Percentiles rank a stretch among this genome's conserved stretches.
These are phyloP conservation scores for Apogon hyalosoma DNA, from an alignment of 2,797 vertebrate genomes.

Conservation along the genomic window DNA sequence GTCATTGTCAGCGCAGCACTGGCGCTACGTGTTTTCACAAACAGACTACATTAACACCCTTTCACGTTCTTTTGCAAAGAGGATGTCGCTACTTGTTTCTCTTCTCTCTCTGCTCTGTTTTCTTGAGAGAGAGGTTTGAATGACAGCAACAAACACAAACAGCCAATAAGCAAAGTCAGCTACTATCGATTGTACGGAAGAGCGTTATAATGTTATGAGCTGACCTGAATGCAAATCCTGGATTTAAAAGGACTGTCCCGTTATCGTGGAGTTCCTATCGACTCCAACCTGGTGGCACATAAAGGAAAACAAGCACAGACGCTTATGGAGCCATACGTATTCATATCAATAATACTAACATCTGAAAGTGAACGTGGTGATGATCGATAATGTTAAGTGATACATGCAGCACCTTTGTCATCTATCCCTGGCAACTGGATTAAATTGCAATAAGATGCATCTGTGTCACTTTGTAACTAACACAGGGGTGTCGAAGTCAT, in stretches of 20 bases:
- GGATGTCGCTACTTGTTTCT: neutral
- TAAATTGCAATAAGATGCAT: constrained; percentile 5
- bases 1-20: constrained; percentile 13
- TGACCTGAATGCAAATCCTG: too few species aligned
- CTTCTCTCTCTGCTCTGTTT: neutral
- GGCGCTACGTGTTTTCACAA: constrained; percentile 39
- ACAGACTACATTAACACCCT: constrained; percentile 1
- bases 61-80: constrained; percentile 2
- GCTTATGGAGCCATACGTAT: neutral
- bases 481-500: too few species aligned
- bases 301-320: constrained; percentile 17
- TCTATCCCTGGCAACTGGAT: neutral
- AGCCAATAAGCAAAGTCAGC: constrained; percentile 13
- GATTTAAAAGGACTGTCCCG: neutral
- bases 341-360: neutral
- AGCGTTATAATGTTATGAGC: too few species aligned
- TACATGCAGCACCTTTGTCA: constrained; percentile 33
- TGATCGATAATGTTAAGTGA: constrained; percentile 18
- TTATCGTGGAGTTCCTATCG: constrained; percentile 18
- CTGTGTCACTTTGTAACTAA: neutral
- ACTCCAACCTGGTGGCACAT: constrained; percentile 45
- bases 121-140: neutral
- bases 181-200: constrained; percentile 5
- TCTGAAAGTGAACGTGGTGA: constrained; percentile 13
- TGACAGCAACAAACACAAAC: constrained; percentile 13